These are phyloP conservation scores for Macropis europaea DNA, from an alignment of 2,888 invertebrate genomes.

Conservation along the genomic window DNA sequence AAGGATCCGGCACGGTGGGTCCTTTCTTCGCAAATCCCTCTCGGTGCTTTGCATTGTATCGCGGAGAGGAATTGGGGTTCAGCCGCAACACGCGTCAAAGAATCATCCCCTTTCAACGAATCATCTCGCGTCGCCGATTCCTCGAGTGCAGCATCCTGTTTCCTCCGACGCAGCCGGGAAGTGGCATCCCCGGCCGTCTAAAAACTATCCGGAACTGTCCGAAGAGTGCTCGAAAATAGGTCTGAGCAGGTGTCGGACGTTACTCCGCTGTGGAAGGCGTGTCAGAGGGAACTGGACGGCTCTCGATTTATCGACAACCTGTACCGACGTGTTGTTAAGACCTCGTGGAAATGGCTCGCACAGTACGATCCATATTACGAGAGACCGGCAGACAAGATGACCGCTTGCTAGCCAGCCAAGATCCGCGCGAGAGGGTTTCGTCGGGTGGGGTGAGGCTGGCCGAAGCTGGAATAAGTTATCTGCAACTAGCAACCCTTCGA, in stretches of 20 bases:
- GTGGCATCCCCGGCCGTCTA: background rate
- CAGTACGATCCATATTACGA: slow-evolving; percentile 70
- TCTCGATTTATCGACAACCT: slow-evolving; percentile 79
- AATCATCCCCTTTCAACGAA: slow-evolving; percentile 50
- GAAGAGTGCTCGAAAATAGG: slow-evolving; percentile 28
- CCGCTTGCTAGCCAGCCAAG: slow-evolving; percentile 68
- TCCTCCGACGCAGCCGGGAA: background rate
- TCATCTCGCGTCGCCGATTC: slow-evolving; percentile 39
- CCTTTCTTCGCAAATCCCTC: slow-evolving; percentile 35
- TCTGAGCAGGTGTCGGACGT: slow-evolving; percentile 49
- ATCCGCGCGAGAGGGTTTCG: slow-evolving; percentile 67
- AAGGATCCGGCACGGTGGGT: slow-evolving; percentile 9
- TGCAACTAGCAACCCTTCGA: slow-evolving; percentile 76
- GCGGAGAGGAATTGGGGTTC: background rate
- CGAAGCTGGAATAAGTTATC: slow-evolving; percentile 76
- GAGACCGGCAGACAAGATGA: slow-evolving; percentile 70
- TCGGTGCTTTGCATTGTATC: slow-evolving; percentile 20
- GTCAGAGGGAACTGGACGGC: slow-evolving; percentile 68
- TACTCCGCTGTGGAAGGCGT: slow-evolving; percentile 60
- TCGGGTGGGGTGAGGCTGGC: slow-evolving; percentile 60
- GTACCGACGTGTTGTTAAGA: slow-evolving; percentile 70
- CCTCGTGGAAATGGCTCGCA: slow-evolving; percentile 65
- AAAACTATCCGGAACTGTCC: slow-evolving; percentile 40
- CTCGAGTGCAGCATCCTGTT: slow-evolving; percentile 15
- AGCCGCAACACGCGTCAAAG: slow-evolving; percentile 38